Evolutionary conservation across 2,888 invertebrate genomes (phyloP).

Genomic region (Chymomyza caudatula): DNA sequence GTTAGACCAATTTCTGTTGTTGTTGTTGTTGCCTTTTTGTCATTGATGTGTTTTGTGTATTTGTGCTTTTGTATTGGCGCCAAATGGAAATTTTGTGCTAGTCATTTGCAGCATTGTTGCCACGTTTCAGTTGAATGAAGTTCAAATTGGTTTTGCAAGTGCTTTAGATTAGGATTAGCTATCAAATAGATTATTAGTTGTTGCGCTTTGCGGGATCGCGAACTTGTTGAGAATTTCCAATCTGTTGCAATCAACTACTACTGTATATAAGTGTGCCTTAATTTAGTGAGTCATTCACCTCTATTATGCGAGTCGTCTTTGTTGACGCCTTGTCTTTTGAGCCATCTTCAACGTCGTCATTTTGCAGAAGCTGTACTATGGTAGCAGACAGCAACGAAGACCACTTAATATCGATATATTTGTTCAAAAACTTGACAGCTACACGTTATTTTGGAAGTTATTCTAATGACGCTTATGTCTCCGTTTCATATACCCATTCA

Average conservation of each 20-base stretch:
- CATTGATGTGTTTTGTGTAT: constrained; percentile 26
- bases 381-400: too few species aligned
- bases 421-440: too few species aligned
- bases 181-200: background rate
- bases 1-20: constrained; percentile 28
- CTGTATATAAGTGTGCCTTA: background rate
- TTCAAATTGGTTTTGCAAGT: background rate
- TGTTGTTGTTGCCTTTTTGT: constrained; percentile 21
- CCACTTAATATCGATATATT: too few species aligned
- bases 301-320: too few species aligned
- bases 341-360: too few species aligned
- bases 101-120: constrained; percentile 58
- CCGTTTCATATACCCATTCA: too few species aligned
- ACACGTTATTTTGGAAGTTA: too few species aligned
- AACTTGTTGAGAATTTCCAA: background rate
- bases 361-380: too few species aligned
- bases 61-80: constrained; percentile 56
- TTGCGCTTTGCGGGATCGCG: background rate
- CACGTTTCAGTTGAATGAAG: constrained; percentile 35
- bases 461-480: too few species aligned
- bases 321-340: too few species aligned
- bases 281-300: too few species aligned
- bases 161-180: background rate
- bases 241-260: background rate
- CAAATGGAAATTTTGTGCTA: constrained; percentile 40